Evolutionary conservation across 2,888 invertebrate genomes (phyloP), one percentile per base, ranked within the genome.

Genomic region (Andricus quercusramuli): DNA sequence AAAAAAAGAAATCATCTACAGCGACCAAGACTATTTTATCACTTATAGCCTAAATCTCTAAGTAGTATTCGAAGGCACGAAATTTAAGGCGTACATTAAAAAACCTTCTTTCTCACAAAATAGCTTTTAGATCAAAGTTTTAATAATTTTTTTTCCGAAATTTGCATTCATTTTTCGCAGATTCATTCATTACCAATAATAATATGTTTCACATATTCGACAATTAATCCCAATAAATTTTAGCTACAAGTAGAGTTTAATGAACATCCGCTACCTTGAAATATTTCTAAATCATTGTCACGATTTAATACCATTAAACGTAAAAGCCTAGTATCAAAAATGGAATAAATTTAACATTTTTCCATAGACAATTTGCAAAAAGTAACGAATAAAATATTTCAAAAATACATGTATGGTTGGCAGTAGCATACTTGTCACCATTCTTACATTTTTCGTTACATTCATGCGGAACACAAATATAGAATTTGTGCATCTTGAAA

Each of bases 41-140:
- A 62, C 62, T 13, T 62, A 4, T 62, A 62, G 62, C 62, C 8
- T 56, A 32, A 51, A 74, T 32, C 15, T 32, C 17, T 70, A 70
- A 51, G 25, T 56, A 74, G 32, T 74, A 74, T 74, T 15, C 32
- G 29, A 74, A 74, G 74, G 74, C 74, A 74, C 74, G 15, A 37
- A n/a, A 32, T 56, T 20, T 37, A 56, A 74, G 74, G 74, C 74
- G 29, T 74, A 74, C 56, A 51, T 56, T 74, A 4, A 51, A 56
- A 44, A 74, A 32, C 17, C 25, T 70, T 29, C 56, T 56, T 37
- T 74, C n/a, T 51, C 56, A 51, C 25, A 56, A 32, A 32, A 56
- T 56, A 74, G 20, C 9, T 56, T 32, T 56, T 51, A 74, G 32
- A 20, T 68, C 44, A 47, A 8, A 32, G 11, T 20, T 51, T 74